phyloP scores from a whole-genome alignment of 2,888 invertebrate genomes.

The Pristionchus fissidentatus region DNA sequence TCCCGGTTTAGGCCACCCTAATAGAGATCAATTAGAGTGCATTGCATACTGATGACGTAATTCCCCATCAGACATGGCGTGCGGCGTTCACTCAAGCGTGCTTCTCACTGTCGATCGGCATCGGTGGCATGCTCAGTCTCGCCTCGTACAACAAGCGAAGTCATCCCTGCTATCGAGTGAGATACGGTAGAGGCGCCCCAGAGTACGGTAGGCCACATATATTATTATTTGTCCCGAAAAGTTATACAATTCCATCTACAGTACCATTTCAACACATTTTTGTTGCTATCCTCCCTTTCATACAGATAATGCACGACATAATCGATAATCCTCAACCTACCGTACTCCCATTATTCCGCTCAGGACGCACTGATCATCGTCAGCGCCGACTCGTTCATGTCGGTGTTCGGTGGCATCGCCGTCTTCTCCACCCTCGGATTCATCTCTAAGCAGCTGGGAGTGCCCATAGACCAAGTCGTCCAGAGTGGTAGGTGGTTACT shows the following conservation, averaged over 20 bases:
- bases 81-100: constrained; percentile 64
- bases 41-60: background rate
- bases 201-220: too few relatives aligned
- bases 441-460: constrained; percentile 71
- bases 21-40: background rate
- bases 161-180: constrained; percentile 60
- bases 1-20: too few relatives aligned
- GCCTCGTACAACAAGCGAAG: constrained; percentile 59
- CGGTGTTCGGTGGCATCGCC: constrained; percentile 56
- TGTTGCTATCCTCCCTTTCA: too few relatives aligned
- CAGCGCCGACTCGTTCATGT: constrained; percentile 64
- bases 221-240: too few relatives aligned
- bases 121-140: constrained; percentile 63
- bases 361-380: constrained; percentile 63
- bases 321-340: background rate
- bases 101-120: constrained; percentile 63
- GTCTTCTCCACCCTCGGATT: constrained; percentile 77
- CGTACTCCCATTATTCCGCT: background rate
- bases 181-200: too few relatives aligned
- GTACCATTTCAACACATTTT: too few relatives aligned
- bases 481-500: constrained; percentile 55
- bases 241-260: too few relatives aligned
- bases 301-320: too few relatives aligned
- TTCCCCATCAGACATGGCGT: constrained; percentile 58
- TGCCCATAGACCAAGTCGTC: constrained; percentile 57